Base-by-base conservation (phyloP, 2,797 vertebrate genomes). In the Aldrovandia affinis region DNA sequence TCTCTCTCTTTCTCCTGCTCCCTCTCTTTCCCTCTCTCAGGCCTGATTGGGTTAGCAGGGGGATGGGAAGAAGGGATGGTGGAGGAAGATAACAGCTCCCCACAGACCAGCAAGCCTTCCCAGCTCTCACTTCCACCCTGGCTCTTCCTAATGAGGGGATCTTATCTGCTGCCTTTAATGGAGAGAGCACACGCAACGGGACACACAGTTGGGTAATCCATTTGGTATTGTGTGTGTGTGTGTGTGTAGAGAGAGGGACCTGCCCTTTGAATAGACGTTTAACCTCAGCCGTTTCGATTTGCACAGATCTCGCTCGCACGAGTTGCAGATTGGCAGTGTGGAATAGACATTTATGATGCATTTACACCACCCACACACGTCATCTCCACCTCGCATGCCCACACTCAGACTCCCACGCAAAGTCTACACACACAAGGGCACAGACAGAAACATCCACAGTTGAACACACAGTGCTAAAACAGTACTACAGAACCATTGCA, bases 391-490 rank as follows among this genome's bases (percentile, higher is more conserved):
- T 57, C 18, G 18, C 55, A 8, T 14, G 18, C 10, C 12, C 2
- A 20, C 55, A 20, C 55, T 50, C 47, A 6, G 12, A 50, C 6
- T 50, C 47, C 47, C 47, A 50, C 47, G 12, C 47, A 50, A 50
- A 50, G 47, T 50, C 47, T 59, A 18, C 61, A n/a, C n/a, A 39
- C 57, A 80, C 28, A 84, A 7, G 82, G 55, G 85, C 68, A 84
- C 2, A 42, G 42, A n/a, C 42, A n/a, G 18, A 28, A 42, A 63
- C 54, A 57, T 89, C 90, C 52, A 90, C 87, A 87, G 25, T 86
- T 88, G 91, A 86, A 88, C 90, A 90, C 88, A 75, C 25, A 30
- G 5, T 8, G n/a, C 7, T 8, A n/a, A 65, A 5, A 28, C 61
- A 57, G 18, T 7, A 8, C 55, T 57, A 57, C 55, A 57, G 18